phyloP scores from a whole-genome alignment of 2,888 invertebrate species.

The Cephonodes hylas region DNA sequence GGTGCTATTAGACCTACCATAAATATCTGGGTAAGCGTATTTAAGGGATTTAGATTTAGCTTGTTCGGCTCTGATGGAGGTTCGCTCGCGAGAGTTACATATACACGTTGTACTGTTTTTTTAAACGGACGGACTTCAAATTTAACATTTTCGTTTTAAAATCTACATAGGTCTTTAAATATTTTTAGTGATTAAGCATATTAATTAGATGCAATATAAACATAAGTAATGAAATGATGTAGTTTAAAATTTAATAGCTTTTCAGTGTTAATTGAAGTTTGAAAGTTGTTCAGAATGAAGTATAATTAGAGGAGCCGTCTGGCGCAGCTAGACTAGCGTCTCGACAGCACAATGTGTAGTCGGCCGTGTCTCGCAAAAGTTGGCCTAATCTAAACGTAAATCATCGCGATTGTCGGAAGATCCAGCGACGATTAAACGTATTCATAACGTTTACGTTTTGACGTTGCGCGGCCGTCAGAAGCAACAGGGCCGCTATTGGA shows the following conservation, averaged over 20 bases:
- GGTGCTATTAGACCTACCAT: conserved; percentile 72
- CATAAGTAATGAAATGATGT: not conserved
- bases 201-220: not conserved
- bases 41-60: conserved; percentile 74
- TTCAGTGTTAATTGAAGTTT: not conserved
- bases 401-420: conserved; percentile 65
- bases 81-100: conserved; percentile 53
- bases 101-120: conserved; percentile 48
- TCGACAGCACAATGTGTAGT: conserved; percentile 43
- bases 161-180: not conserved
- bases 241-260: not conserved
- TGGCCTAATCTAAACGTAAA: conserved; percentile 63
- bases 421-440: conserved; percentile 71
- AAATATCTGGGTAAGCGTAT: conserved; percentile 75
- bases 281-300: conserved; percentile 9
- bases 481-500: conserved; percentile 77
- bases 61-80: conserved; percentile 70
- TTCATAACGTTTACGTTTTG: conserved; percentile 75
- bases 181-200: not conserved
- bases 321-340: conserved; percentile 37
- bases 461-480: conserved; percentile 70
- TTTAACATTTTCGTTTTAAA: conserved; percentile 15
- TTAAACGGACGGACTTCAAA: conserved; percentile 39
- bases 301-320: conserved; percentile 30
- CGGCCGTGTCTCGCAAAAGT: conserved; percentile 47